Evolutionary conservation across 1,140 invertebrate species (phyloP).

Genomic region (Drosophila prosaltans): DNA sequence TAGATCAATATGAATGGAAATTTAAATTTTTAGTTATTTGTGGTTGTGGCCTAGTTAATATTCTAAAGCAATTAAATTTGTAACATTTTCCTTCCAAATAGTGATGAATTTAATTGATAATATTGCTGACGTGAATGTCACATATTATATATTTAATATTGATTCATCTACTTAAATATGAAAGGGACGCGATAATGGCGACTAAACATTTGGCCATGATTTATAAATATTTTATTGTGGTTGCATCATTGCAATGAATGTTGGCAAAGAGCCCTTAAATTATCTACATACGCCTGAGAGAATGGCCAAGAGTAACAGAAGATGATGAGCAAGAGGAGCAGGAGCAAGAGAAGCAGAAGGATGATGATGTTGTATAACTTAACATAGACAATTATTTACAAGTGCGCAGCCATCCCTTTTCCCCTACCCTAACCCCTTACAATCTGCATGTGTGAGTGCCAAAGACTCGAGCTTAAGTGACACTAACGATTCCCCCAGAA

Average conservation of each 20-base stretch:
- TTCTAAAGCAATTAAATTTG: constrained; percentile 64
- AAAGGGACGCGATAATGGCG: constrained; percentile 40
- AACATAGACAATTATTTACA: constrained; percentile 79
- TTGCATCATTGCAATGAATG: constrained; percentile 34
- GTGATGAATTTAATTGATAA: constrained; percentile 75
- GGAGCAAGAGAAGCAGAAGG: not conserved
- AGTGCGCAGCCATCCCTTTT: constrained; percentile 53
- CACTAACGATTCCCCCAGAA: constrained; percentile 59
- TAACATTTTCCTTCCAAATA: constrained; percentile 32
- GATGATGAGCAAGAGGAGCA: not conserved
- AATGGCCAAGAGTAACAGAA: constrained; percentile 1
- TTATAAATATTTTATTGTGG: constrained; percentile 68
- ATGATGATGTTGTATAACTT: constrained; percentile 63
- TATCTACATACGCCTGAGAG: constrained; percentile 58
- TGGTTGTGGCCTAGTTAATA: constrained; percentile 17
- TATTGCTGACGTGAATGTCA: constrained; percentile 59
- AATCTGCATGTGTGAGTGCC: constrained; percentile 68
- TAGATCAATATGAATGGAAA: constrained; percentile 43
- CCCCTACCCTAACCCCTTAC: constrained; percentile 28
- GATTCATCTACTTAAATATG: constrained; percentile 48
- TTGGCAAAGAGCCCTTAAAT: constrained; percentile 57
- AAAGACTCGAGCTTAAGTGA: constrained; percentile 77
- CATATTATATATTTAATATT: constrained; percentile 56
- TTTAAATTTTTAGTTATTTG: constrained; percentile 7
- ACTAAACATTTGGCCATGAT: constrained; percentile 73